phyloP scores from a whole-genome alignment of 2,797 vertebrate genomes.

The Benthosema pterotum region DNA sequence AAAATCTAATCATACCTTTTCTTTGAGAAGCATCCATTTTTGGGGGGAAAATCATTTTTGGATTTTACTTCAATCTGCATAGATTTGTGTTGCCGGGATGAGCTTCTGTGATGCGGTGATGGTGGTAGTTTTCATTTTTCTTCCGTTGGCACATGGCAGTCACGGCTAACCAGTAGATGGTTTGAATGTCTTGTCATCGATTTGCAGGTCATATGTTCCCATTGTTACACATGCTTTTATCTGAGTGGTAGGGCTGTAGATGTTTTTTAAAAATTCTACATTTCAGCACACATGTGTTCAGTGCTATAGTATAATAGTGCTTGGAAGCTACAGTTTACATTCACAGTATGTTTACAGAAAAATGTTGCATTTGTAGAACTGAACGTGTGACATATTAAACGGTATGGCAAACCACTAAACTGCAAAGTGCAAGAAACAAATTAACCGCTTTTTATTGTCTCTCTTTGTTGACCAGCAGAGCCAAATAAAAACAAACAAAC shows the following conservation, averaged over 20 bases:
- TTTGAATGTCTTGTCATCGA: constrained; percentile 28
- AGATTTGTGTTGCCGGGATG: constrained; percentile 7
- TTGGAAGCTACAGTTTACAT: too few species aligned
- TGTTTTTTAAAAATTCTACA: too few species aligned
- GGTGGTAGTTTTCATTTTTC: constrained; percentile 30
- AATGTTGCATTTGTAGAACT: too few species aligned
- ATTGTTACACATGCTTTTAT: not conserved
- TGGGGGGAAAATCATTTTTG: constrained; percentile 16
- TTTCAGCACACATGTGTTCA: too few species aligned
- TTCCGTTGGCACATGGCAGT: constrained; percentile 1
- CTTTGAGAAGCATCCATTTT: constrained; percentile 4
- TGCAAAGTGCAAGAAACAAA: constrained; percentile 1
- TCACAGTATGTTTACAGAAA: too few species aligned
- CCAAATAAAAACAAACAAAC: constrained; percentile 5
- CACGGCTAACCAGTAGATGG: constrained; percentile 7
- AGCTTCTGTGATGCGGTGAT: constrained; percentile 17
- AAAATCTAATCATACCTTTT: constrained; percentile 24
- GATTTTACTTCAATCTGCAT: constrained; percentile 26
- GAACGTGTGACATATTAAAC: too few species aligned
- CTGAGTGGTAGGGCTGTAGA: too few species aligned
- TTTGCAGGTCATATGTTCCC: constrained; percentile 22
- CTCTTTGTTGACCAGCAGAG: constrained; percentile 3
- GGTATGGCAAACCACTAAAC: not conserved
- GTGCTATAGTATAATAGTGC: too few species aligned
- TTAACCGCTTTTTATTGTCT: constrained; percentile 18